Conservation (phyloP, 2,888 invertebrate species). For the Folsomia candida region DNA sequence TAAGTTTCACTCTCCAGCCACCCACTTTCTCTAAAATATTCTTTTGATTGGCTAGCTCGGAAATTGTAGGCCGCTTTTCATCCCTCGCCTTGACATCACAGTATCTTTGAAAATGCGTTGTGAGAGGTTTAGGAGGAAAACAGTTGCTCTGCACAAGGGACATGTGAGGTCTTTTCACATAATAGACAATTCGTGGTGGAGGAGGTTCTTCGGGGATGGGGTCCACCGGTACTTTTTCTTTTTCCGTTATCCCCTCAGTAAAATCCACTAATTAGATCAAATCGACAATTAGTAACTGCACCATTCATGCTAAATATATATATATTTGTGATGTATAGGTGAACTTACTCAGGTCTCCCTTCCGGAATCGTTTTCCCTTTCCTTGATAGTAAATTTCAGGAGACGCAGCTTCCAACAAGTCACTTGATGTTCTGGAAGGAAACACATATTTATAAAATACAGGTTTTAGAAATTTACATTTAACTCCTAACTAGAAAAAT, state of each 20-base stretch:
- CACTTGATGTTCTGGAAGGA: conserved; percentile 45
- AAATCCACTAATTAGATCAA: conserved; percentile 6
- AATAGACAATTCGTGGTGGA: conserved; percentile 37
- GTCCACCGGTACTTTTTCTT: conserved; percentile 24
- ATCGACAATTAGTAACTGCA: too few species aligned
- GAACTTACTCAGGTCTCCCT: conserved; percentile 37
- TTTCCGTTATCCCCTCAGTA: not conserved
- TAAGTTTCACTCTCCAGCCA: conserved; percentile 92
- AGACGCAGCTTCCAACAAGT: conserved; percentile 47
- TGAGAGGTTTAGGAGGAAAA: conserved; percentile 69
- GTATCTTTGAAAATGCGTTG: conserved; percentile 71
- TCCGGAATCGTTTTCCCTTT: conserved; percentile 47
- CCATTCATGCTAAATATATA: too few species aligned
- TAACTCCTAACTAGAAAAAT: conserved; percentile 2
- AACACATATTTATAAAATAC: conserved; percentile 1
- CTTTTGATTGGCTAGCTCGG: conserved; percentile 84
- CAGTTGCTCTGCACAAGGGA: conserved; percentile 65
- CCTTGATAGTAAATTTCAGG: conserved; percentile 51
- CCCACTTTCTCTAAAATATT: conserved; percentile 82
- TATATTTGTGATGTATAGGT: too few species aligned
- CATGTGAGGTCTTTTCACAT: conserved; percentile 55
- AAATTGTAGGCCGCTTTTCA: conserved; percentile 78
- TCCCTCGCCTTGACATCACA: conserved; percentile 84
- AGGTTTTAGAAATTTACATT: conserved; percentile 5
- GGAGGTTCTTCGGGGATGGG: conserved; percentile 26